Conservation (phyloP, 2,797 vertebrate species). For the Lemur catta region DNA sequence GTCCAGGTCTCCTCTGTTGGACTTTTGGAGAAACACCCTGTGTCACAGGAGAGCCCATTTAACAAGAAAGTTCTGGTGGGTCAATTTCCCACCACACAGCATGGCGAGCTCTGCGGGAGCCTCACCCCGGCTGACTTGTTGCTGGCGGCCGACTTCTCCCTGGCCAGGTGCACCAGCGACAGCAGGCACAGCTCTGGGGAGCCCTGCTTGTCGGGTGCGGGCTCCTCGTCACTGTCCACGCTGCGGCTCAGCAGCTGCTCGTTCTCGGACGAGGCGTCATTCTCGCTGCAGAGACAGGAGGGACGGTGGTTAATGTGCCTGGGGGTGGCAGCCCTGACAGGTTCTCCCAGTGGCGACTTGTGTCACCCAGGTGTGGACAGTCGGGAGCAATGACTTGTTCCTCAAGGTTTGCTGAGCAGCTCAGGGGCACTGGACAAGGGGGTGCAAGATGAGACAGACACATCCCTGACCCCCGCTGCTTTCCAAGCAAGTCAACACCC, state of each 20-base stretch:
- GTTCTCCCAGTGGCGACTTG: neutral
- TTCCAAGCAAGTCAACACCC: neutral
- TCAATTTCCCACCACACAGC: neutral
- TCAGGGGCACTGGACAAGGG: fast-evolving
- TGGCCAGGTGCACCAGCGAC: constrained; percentile 93
- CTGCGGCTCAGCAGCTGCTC: constrained; percentile 96
- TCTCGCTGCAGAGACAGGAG: constrained; percentile 88
- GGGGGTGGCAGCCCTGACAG: neutral
- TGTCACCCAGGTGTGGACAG: no score
- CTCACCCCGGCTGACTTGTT: constrained; percentile 93
- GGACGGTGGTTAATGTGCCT: fast-evolving
- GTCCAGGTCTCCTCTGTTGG: no score
- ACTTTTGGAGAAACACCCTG: neutral
- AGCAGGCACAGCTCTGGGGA: constrained; percentile 93
- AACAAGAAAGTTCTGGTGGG: neutral
- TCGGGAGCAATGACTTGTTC: fast-evolving
- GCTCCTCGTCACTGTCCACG: constrained; percentile 98
- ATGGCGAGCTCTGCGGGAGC: neutral
- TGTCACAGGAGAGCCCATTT: neutral
- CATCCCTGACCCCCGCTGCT: neutral
- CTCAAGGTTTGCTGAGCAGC: neutral
- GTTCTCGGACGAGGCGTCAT: constrained; percentile 97
- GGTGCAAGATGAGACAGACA: neutral
- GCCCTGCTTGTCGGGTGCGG: constrained; percentile 92
- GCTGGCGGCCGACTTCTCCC: constrained; percentile 88